These are phyloP conservation scores for Brachionus paranguensis DNA, from an alignment of 1,140 invertebrate species.

Conservation along the genomic window DNA sequence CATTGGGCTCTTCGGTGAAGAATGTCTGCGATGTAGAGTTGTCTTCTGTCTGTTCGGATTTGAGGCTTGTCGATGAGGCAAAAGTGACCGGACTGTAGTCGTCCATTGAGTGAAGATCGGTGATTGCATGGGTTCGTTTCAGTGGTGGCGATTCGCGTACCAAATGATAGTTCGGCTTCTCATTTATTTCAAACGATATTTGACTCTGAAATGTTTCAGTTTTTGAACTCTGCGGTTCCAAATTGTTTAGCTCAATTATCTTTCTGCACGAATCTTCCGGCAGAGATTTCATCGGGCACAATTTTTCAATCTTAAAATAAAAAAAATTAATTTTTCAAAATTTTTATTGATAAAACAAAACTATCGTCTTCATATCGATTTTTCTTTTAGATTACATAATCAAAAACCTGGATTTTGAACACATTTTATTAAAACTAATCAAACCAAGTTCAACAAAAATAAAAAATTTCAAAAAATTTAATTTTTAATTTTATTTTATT, in stretches of 20 bases:
- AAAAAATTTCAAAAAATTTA: too few species aligned
- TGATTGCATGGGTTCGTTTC: slow-evolving; percentile 26
- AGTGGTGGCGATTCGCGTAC: not conserved
- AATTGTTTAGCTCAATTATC: not conserved
- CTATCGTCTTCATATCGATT: not conserved
- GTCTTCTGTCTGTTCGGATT: not conserved
- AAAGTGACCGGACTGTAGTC: slow-evolving; percentile 38
- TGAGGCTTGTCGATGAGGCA: not conserved
- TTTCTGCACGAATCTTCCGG: not conserved
- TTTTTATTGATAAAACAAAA: not conserved
- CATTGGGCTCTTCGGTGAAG: slow-evolving; percentile 49
- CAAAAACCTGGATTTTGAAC: not conserved
- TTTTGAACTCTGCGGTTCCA: not conserved
- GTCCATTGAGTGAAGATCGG: slow-evolving; percentile 7
- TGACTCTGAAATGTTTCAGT: not conserved
- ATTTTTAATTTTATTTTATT: not conserved
- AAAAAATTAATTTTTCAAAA: not conserved
- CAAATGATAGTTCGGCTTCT: not conserved
- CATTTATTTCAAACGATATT: slow-evolving; percentile 13
- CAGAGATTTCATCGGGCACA: not conserved
- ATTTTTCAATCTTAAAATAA: slow-evolving; percentile 20
- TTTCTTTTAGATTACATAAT: not conserved
- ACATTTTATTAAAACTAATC: not conserved
- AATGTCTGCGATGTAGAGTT: slow-evolving; percentile 6
- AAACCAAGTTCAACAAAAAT: too few species aligned